Evolutionary conservation across 2,797 vertebrate genomes (phyloP), one percentile per base, ranked within the genome.

Genomic region (Tenualosa ilisha): DNA sequence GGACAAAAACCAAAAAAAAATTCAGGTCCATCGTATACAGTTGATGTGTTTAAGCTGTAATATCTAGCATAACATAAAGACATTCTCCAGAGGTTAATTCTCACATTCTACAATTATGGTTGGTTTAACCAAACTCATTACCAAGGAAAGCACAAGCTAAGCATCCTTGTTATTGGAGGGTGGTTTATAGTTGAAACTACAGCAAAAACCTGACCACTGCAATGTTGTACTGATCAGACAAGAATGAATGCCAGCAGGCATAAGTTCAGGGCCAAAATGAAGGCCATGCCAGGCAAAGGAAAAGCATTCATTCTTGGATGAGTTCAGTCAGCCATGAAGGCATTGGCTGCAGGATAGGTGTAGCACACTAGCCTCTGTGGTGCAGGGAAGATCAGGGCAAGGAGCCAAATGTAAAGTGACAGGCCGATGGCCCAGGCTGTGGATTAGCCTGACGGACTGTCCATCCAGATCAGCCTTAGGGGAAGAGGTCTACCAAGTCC

Each of bases 401-500:
- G 88, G 89, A 92, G 88, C 86, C 87, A 93, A 94, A 95, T 93
- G 85, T 89, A 87, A 88, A 89, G 83, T 90, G 94, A 93, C 93
- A 93, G 92, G 86, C 81, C 12, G 86, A 93, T 91, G 91, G 90
- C 89, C 92, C 91, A 89, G 82, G 87, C 82, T 82, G 82, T 90
- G 91, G 92, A 93, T 95, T 93, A 94, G 85, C 81, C 85, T 90
- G 93, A 94, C 31, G 31, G 81, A 83, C 91, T 92, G 93, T 94
- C 93, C 82, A 89, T 89, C 88, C 90, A 90, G 81, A 94, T 94
- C 91, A 91, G 83, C 49, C 85, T 6, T 50, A 90, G 84, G 53
- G 51, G 53, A 61, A 20, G 2, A 22, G 59, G 68, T 83, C 50
- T 68, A 84, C 50, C 65, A 83, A 86, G 37, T 43, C 68, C n/a